Base-by-base conservation (phyloP, 2,113 vertebrate genomes). In the Blennius ocellaris region DNA sequence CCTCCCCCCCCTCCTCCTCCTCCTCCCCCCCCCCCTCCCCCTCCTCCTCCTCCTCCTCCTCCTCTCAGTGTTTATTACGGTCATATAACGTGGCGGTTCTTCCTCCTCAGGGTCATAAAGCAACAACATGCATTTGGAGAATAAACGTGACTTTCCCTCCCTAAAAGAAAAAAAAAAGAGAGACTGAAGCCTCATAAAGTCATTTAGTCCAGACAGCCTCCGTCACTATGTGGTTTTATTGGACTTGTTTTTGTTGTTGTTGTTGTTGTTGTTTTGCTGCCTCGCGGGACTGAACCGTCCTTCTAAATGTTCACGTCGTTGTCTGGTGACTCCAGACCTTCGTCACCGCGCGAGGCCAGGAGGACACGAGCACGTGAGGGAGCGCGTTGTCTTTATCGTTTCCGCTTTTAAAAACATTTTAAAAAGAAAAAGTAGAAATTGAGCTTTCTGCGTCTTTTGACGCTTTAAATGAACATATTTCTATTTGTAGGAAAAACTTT, bases 101-200 rank as follows among this genome's bases (percentile, higher is more conserved):
- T 83, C 83, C 82, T 86, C 61, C 84, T 90, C 89, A 88, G 85
- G 83, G 83, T 87, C 91, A 87, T 92, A 90, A 91, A 92, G 12
- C 86, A 88, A 89, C 88, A 82, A 80, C 88, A 77, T 88, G 91
- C 87, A 88, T 90, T 91, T 91, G 90, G 81, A 84, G 86, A 90
- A 90, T 92, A 92, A 92, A 91, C 91, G 88, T 92, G 91, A 92
- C 90, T 92, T 91, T 91, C 89, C 68, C 59, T 59, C 84, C 64
- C 65, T 43, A 48, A 16, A 64, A 66, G 2, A 61, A 17, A 59
- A 63, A 71, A 79, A 12, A 68, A 38, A 78, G 30, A 72, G 38
- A 77, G 64, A 36, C 75, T 45, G 73, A 58, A 39, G 60, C 48
- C 14, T 69, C 80, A 85, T 92, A 89, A 91, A 90, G 84, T 82